Base-by-base conservation (phyloP, 2,888 invertebrate genomes). In the Lingula anatina region DNA sequence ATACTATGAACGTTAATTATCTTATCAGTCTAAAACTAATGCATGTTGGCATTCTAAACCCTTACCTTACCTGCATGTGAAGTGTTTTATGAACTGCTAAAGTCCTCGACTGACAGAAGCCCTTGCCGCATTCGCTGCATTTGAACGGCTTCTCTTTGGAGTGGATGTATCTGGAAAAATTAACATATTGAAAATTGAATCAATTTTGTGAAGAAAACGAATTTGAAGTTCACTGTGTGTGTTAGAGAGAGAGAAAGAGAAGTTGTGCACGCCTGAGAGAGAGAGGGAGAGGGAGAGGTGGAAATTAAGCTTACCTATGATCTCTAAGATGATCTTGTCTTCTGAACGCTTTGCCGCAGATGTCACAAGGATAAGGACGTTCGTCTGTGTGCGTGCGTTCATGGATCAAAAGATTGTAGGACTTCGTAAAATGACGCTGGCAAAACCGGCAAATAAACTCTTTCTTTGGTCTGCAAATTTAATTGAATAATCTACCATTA, bases 401-500 rank as follows among this genome's bases (percentile, higher is more conserved):
- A 82, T 97, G 97, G 64, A 97, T 97, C 62, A 96, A 82, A 70
- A 97, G 81, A 79, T 97, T 97, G 80, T 94, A 97, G 20, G 91
- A 92, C 80, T 97, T 97, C 53, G 96, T 96, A 78, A 97, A 97
- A 75, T 95, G 93, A 15, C 97, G 85, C 75, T 91, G 90, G 76
- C 97, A 97, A 79, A 91, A 97, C 81, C 93, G 92, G 80, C 97
- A 97, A 71, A 97, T 96, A 78, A 95, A 97, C 78, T 96, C 94
- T 77, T 96, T 96, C 78, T 95, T 95, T 9, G 64, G 60, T 49
- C 72, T 68, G 57, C 44, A 61, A 51, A 42, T 35, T 21, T 46
- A 21, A 24, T 40, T 21, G 21, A 46, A 44, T 18, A 43, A 12
- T 18, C 2, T 21, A 24, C n/a, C 18, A 4, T 18, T 21, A 43